Conservation (phyloP, 2,797 vertebrate species). For the Etheostoma nigrum region DNA sequence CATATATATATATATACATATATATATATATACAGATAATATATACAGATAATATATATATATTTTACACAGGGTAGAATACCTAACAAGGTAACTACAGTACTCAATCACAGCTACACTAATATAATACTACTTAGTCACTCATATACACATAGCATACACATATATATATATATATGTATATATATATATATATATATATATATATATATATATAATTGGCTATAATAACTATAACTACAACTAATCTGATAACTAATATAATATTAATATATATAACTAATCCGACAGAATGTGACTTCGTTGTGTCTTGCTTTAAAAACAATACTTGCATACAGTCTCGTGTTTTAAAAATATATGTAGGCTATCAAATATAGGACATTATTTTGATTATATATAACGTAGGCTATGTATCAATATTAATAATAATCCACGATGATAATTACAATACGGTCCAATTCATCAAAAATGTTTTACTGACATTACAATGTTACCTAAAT, state of each 20-base stretch:
- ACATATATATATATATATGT: too few species aligned
- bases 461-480: not conserved
- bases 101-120: not conserved
- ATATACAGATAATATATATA: not conserved
- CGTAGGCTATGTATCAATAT: not conserved
- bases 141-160: too few species aligned
- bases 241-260: not conserved
- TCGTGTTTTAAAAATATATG: not conserved
- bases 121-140: too few species aligned
- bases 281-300: not conserved
- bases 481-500: not conserved
- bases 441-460: not conserved
- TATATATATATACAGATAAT: too few species aligned
- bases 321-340: not conserved
- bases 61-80: not conserved
- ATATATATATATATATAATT: not conserved
- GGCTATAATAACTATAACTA: not conserved
- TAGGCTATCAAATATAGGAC: too few species aligned
- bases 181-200: too few species aligned
- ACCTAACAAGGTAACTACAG: not conserved
- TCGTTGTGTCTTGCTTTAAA: not conserved
- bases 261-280: too few species aligned
- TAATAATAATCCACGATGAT: not conserved
- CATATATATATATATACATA: not conserved
- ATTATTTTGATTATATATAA: not conserved